Evolutionary conservation across 2,888 invertebrate genomes (phyloP).

Genomic region (Crematogaster levior): DNA sequence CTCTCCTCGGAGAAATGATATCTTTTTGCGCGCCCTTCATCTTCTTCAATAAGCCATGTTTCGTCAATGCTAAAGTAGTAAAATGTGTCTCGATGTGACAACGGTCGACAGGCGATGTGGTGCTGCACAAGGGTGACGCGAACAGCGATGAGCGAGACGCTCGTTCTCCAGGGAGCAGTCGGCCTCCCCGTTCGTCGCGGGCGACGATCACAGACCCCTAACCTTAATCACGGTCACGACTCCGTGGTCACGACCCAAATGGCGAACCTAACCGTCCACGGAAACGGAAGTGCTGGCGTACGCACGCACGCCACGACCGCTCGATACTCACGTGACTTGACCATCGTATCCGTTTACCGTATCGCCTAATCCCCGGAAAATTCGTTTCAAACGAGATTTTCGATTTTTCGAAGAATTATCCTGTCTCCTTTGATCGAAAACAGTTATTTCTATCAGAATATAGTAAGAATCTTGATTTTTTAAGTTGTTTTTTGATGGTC

Average conservation of each 20-base stretch:
- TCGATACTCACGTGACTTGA: neutral
- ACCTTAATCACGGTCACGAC: slow-evolving; percentile 86
- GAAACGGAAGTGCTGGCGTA: slow-evolving; percentile 65
- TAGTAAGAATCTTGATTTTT: no score
- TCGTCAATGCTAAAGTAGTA: slow-evolving; percentile 81
- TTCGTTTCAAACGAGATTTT: neutral
- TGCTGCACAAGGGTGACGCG: slow-evolving; percentile 53
- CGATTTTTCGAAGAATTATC: neutral
- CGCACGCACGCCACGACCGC: neutral
- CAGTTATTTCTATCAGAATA: neutral
- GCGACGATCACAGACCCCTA: slow-evolving; percentile 87
- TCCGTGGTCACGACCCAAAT: slow-evolving; percentile 87
- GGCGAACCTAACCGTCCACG: slow-evolving; percentile 86
- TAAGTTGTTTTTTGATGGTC: no score
- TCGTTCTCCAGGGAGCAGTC: slow-evolving; percentile 86
- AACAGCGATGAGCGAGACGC: slow-evolving; percentile 54
- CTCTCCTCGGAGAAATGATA: slow-evolving; percentile 91
- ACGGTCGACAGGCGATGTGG: slow-evolving; percentile 71
- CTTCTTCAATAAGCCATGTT: slow-evolving; percentile 92
- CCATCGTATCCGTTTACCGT: neutral
- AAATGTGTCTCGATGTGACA: slow-evolving; percentile 70
- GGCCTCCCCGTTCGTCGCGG: slow-evolving; percentile 89
- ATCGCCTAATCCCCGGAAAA: neutral
- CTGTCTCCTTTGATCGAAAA: neutral
- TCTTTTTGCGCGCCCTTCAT: slow-evolving; percentile 91